Evolutionary conservation across 2,113 vertebrate species (phyloP).

Genomic region (Toxostoma redivivum): DNA sequence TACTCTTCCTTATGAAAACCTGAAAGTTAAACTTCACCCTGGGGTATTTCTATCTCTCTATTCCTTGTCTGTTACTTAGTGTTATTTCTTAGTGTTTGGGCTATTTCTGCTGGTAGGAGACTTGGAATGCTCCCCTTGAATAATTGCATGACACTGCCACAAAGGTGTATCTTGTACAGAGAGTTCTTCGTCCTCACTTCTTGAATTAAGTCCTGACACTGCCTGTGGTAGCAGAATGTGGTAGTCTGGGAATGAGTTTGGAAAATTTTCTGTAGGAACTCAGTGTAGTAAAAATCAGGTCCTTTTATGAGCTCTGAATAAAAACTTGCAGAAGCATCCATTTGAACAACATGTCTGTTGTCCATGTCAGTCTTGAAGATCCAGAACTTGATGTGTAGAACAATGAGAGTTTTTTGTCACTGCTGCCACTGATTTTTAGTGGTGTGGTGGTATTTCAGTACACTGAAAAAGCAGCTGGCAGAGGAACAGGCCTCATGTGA

Average conservation of each 20-base stretch:
- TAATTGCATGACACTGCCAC: neutral
- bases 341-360: neutral
- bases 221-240: neutral
- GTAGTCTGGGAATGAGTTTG: neutral
- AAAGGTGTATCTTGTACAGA: rapidly evolving
- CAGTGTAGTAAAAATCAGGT: neutral
- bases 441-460: neutral
- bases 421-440: neutral
- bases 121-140: neutral
- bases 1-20: neutral
- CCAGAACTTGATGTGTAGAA: neutral
- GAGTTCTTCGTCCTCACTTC: neutral
- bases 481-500: neutral
- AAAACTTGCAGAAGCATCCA: neutral
- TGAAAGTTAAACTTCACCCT: neutral
- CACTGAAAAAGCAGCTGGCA: neutral
- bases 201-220: neutral
- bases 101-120: neutral
- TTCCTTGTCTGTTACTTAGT: neutral
- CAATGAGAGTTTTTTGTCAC: neutral
- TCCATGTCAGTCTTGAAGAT: neutral
- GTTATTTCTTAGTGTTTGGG: neutral
- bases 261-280: neutral
- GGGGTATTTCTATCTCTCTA: neutral
- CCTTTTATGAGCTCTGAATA: neutral